Evolutionary conservation across 1,140 invertebrate species (phyloP), one percentile per base, ranked within the genome.

Genomic region (Neodiprion fabricii): DNA sequence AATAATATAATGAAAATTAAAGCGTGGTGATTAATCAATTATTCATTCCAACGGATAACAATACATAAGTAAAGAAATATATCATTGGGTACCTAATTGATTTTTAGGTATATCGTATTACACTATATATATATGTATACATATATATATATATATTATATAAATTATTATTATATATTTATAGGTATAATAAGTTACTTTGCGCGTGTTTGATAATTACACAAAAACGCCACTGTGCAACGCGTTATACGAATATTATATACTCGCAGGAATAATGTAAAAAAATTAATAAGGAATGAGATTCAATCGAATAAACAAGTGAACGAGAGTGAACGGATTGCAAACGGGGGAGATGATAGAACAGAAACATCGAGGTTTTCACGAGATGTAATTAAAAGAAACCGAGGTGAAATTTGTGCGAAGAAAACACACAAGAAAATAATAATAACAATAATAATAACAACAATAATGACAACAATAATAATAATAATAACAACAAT

Each of bases 301-400:
- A 40, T 40, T 40, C 5, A 40, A 40, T 40, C 28, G 28, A 61
- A 61, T 0, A 9, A 61, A 61, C n/a, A 61, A 61, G n/a, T 61
- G 0, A 61, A 61, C n/a, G 53, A 61, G 50, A 53, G n/a, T 61
- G 7, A 17, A 61, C 8, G 53, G 53, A 61, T 61, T 12, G 53
- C 11, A 40, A 5, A n/a, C 17, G 67, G 48, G 71, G 47, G 72
- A 78, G 74, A 61, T 10, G 1, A 71, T 48, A 40, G n/a, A 72
- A 73, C 21, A 71, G 70, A 72, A 50, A 74, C 53, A 48, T 48
- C 78, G 79, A 82, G 78, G 76, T 49, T 61, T 79, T 79, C 79
- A 82, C 79, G 82, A 79, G 82, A 84, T 82, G 83, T 79, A 78
- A 40, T 40, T 1, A 40, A 40, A 40, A 40, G 28, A 40, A 74